phyloP scores from a whole-genome alignment of 2,888 invertebrate genomes.

The Lordiphosa fenestrarum region DNA sequence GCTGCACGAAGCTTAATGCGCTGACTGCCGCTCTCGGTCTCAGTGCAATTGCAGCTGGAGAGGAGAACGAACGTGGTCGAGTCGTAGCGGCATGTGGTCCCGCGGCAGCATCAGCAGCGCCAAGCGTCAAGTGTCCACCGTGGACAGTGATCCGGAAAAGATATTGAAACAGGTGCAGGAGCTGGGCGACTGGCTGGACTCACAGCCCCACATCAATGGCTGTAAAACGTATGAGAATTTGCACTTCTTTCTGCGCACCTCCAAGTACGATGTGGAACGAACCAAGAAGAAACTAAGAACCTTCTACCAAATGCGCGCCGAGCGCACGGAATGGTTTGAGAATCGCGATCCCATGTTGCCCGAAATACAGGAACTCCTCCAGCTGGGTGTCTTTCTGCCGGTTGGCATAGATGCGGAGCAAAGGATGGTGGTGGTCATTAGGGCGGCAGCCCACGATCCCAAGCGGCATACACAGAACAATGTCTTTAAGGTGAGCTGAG shows the following conservation, averaged over 20 bases:
- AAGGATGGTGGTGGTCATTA: slow-evolving; percentile 83
- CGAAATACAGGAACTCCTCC: slow-evolving; percentile 82
- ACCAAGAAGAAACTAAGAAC: slow-evolving; percentile 82
- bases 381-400: slow-evolving; percentile 84
- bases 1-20: slow-evolving; percentile 27
- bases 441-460: slow-evolving; percentile 84
- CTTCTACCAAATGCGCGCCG: slow-evolving; percentile 82
- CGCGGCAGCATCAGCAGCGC: slow-evolving; percentile 21
- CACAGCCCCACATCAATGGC: slow-evolving; percentile 79
- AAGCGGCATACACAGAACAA: slow-evolving; percentile 82
- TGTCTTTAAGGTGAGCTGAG: slow-evolving; percentile 82
- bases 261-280: slow-evolving; percentile 83
- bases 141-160: slow-evolving; percentile 47
- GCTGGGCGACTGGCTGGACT: slow-evolving; percentile 77
- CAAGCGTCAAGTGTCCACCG: slow-evolving; percentile 18
- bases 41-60: slow-evolving; percentile 33
- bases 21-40: slow-evolving; percentile 1
- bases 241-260: slow-evolving; percentile 83
- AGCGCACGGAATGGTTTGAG: slow-evolving; percentile 83
- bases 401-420: slow-evolving; percentile 81
- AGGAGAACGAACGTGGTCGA: not conserved
- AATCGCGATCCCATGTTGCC: slow-evolving; percentile 83
- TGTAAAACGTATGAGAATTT: slow-evolving; percentile 80
- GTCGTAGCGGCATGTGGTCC: slow-evolving; percentile 34
- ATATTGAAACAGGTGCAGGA: slow-evolving; percentile 63